A percentile compares a stretch with the other conserved stretches of the same genome.
Evolutionary conservation across 2,113 vertebrate species (phyloP).

Genomic region (Hipposideros armiger): DNA sequence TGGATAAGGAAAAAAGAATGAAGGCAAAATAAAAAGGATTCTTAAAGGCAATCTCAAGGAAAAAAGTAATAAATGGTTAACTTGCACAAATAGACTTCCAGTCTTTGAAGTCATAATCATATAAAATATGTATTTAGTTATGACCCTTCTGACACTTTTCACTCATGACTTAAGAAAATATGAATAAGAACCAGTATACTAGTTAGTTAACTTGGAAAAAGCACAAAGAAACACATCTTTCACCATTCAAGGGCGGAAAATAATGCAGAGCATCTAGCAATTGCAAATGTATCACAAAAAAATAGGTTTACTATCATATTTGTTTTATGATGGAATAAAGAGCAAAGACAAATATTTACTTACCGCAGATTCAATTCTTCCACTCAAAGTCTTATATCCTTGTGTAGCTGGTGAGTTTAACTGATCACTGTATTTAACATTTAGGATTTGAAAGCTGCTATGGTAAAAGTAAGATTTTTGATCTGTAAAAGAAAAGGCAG

Average conservation of each 20-base stretch:
- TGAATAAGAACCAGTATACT: not conserved
- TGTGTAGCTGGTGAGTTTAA: constrained; percentile 85
- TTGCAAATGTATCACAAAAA: constrained; percentile 9
- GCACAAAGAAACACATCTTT: not conserved
- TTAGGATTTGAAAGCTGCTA: constrained; percentile 83
- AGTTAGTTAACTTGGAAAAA: constrained; percentile 10
- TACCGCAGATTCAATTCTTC: constrained; percentile 88
- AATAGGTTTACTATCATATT: constrained; percentile 18
- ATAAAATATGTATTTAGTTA: not conserved
- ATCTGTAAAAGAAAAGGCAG: constrained; percentile 82
- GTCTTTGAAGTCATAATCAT: not conserved
- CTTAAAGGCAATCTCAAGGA: not conserved
- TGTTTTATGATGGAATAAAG: constrained; percentile 6
- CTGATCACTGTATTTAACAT: constrained; percentile 81
- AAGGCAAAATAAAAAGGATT: not conserved
- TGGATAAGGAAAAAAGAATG: not conserved
- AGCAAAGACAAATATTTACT: constrained; percentile 65
- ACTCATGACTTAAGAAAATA: constrained; percentile 9
- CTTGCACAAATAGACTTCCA: not conserved
- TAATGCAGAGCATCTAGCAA: not conserved
- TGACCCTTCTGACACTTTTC: not conserved
- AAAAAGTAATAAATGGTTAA: not conserved
- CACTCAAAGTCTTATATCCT: constrained; percentile 84
- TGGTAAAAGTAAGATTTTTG: constrained; percentile 87
- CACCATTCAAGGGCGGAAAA: not conserved